A percentile compares a stretch with the other conserved stretches of the same genome.
phyloP scores from a whole-genome alignment of 2,797 vertebrate species.

The Antennarius maculatus region DNA sequence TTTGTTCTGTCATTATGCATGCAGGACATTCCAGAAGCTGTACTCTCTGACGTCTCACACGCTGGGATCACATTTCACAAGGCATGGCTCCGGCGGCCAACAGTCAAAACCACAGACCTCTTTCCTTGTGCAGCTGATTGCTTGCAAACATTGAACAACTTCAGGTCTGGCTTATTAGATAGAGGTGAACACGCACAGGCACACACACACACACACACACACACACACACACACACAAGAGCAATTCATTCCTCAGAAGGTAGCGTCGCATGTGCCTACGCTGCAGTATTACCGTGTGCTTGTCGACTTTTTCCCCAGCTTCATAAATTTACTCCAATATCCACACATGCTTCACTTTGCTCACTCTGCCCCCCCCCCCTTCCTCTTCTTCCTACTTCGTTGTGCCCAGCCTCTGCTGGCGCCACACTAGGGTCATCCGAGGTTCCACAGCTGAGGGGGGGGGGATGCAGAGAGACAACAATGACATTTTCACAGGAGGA shows the following conservation, averaged over 20 bases:
- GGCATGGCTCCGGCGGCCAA: conserved; percentile 39
- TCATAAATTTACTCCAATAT: conserved; percentile 57
- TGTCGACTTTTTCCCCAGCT: conserved; percentile 31
- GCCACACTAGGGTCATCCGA: conserved; percentile 73
- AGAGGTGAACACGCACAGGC: conserved; percentile 5
- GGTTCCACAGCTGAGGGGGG: conserved; percentile 56
- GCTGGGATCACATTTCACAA: conserved; percentile 69
- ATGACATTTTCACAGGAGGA: conserved; percentile 56
- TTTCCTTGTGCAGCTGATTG: conserved; percentile 55
- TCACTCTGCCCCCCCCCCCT: conserved; percentile 21
- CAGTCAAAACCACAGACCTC: conserved; percentile 59
- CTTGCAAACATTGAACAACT: conserved; percentile 47
- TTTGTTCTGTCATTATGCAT: conserved; percentile 53
- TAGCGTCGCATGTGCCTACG: conserved; percentile 12
- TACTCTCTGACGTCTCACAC: conserved; percentile 63
- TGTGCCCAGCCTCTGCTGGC: conserved; percentile 64
- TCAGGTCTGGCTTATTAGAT: conserved; percentile 44
- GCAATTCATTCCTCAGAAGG: conserved; percentile 45
- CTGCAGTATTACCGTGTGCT: conserved; percentile 27
- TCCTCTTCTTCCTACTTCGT: conserved; percentile 45
- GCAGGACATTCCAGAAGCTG: conserved; percentile 75
- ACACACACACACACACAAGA: conserved; percentile 25
- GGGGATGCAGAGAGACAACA: conserved; percentile 67
- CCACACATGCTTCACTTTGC: conserved; percentile 27
- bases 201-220: conserved; percentile 28